Base-by-base conservation (phyloP, 2,113 vertebrate genomes). In the Jacana jacana region DNA sequence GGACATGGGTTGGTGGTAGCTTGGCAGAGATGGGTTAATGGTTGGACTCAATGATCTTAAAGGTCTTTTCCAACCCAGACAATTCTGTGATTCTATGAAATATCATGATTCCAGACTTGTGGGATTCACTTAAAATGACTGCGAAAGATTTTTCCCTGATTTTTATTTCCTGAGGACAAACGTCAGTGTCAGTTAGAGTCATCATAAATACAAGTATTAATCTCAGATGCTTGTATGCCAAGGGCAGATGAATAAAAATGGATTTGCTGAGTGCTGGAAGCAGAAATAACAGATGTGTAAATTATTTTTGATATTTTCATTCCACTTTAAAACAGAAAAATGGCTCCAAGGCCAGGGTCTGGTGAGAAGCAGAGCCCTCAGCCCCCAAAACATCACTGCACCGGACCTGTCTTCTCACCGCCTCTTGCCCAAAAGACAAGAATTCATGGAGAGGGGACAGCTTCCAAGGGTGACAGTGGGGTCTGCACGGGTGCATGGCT, bases 361-460 rank as follows among this genome's bases (percentile, higher is more conserved):
- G 13, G 42, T 37, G 42, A 35, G 27, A 54, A 54, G 10, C n/a
- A 64, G 40, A 57, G 37, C 27, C 54, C 51, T 31, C 42, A n/a
- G 7, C 17, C 6, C 42, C 28, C 17, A 2, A 7, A 10, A 4
- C 4, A 6, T 1, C 40, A 17, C 16, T 20, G 52, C n/a, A 18
- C 31, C 25, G 23, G 17, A 13, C 4, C 33, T 18, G n/a, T 33
- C 28, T 31, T n/a, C 58, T 48, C 33, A 61, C 5, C n/a, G 9
- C 20, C 22, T 20, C 51, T 49, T 33, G 46, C 58, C 73, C 48
- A 44, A 27, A 2, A 0, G 1, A 7, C 0, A 14, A 17, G 40
- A 6, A 2, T 4, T 72, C 12, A 12, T 8, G 23, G 49, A 48
- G 58, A 68, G 49, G 42, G 13, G 15, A 33, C 25, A 5, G 11